Conservation (phyloP, 2,797 vertebrate species). For the Premnoplex brunnescens region DNA sequence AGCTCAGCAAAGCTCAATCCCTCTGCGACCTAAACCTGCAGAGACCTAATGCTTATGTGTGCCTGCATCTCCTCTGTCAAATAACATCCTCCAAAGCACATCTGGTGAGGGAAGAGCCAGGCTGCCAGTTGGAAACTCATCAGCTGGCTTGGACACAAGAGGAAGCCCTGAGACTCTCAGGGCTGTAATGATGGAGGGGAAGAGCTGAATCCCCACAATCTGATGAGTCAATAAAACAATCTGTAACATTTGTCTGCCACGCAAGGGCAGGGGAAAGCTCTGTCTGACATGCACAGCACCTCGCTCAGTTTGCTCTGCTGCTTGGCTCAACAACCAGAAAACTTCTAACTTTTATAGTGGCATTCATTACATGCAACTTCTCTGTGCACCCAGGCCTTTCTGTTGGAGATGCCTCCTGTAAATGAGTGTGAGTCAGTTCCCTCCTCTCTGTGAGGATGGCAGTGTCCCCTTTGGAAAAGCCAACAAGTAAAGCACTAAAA, state of each 20-base stretch:
- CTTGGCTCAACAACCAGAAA: background rate
- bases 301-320: background rate
- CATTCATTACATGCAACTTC: background rate
- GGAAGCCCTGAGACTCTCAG: background rate
- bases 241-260: background rate
- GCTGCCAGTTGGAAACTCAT: background rate
- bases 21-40: background rate
- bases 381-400: background rate
- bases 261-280: background rate
- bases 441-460: background rate
- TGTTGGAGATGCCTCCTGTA: background rate
- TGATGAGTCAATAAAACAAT: background rate
- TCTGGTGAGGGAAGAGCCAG: background rate
- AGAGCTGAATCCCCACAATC: background rate
- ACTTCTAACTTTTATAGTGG: background rate
- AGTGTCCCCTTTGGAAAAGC: background rate
- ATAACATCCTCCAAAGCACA: background rate
- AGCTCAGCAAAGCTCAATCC: background rate
- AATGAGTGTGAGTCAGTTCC: background rate
- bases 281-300: fast-evolving
- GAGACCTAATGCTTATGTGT: background rate
- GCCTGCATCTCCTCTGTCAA: background rate
- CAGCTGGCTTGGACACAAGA: background rate
- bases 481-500: background rate
- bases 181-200: background rate